Conservation (phyloP, 2,113 vertebrate species). For the Sceloporus tristichus region DNA sequence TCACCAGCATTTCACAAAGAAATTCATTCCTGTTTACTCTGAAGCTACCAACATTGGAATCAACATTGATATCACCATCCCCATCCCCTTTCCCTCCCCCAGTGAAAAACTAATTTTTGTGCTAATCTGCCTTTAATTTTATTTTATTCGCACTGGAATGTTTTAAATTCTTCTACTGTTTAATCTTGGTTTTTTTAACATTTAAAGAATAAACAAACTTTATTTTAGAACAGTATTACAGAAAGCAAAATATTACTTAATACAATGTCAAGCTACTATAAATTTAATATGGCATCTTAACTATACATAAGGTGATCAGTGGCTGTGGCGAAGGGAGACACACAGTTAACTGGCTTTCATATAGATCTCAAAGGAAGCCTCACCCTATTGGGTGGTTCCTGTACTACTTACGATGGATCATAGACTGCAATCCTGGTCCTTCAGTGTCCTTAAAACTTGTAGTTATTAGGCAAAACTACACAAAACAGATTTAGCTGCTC, state of each 20-base stretch:
- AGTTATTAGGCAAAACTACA: slow-evolving; percentile 65
- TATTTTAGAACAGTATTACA: slow-evolving; percentile 98
- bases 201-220: slow-evolving; percentile 93
- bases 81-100: too few species aligned
- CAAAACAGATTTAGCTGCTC: slow-evolving; percentile 62
- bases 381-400: slow-evolving; percentile 58
- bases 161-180: too few species aligned
- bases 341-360: slow-evolving; percentile 71
- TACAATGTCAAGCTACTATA: slow-evolving; percentile 88
- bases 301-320: slow-evolving; percentile 81
- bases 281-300: slow-evolving; percentile 81
- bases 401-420: slow-evolving; percentile 52
- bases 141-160: too few species aligned
- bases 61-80: too few species aligned
- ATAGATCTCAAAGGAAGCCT: slow-evolving; percentile 69
- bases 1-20: too few species aligned
- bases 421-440: slow-evolving; percentile 25
- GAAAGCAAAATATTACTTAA: slow-evolving; percentile 84
- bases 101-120: too few species aligned
- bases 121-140: too few species aligned
- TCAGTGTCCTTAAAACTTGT: slow-evolving; percentile 62
- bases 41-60: too few species aligned
- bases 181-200: not conserved
- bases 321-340: slow-evolving; percentile 42
- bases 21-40: too few species aligned